Evolutionary conservation across 2,113 vertebrate species (phyloP).

Genomic region (Redunca redunca): DNA sequence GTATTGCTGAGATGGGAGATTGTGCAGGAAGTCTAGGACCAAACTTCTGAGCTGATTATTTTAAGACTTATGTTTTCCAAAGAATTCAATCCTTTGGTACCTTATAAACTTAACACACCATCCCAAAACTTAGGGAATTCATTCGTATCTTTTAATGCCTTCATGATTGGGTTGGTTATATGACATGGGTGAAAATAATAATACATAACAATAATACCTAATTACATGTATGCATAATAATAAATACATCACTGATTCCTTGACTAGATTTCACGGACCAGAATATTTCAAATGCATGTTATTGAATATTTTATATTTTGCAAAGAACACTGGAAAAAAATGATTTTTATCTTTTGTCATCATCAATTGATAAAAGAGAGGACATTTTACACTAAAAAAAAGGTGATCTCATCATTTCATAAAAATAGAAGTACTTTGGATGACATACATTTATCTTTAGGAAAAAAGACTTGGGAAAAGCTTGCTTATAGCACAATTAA

Average conservation of each 20-base stretch:
- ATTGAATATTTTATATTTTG: background rate
- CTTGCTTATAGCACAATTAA: background rate
- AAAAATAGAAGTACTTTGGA: background rate
- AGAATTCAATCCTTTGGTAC: background rate
- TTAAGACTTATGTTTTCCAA: background rate
- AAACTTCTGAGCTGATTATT: background rate
- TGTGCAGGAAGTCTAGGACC: background rate
- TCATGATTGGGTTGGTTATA: background rate
- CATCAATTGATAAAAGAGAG: background rate
- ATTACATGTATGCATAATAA: background rate
- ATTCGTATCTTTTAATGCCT: background rate
- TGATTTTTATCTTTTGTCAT: background rate
- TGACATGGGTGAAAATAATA: background rate
- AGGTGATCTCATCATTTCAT: background rate
- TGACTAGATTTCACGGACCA: background rate
- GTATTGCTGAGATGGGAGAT: background rate
- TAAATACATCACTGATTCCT: background rate
- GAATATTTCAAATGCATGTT: slow-evolving; percentile 11
- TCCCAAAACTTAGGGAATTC: background rate
- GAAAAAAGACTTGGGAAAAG: background rate
- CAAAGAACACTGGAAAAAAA: background rate
- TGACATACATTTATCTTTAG: background rate
- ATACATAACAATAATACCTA: background rate
- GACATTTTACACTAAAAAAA: background rate
- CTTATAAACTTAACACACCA: background rate